These are phyloP conservation scores for Corythornis cristatus DNA, from an alignment of 2,113 vertebrate genomes.

Conservation along the genomic window DNA sequence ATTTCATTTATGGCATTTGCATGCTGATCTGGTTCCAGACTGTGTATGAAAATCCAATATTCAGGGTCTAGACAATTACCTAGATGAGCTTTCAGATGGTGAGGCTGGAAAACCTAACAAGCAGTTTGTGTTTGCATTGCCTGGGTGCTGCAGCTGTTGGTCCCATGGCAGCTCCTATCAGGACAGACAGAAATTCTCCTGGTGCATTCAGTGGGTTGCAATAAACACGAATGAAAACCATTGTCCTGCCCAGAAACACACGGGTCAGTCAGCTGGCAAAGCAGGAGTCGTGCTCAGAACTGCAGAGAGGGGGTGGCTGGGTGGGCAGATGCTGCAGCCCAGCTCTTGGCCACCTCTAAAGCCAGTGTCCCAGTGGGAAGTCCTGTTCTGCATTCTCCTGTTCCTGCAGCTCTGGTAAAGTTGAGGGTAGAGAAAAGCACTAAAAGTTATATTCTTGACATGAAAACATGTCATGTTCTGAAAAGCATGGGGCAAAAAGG, in stretches of 20 bases:
- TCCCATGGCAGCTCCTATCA: neutral
- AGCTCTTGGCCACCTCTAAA: neutral
- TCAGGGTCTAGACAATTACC: neutral
- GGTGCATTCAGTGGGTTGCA: neutral
- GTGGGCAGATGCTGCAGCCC: neutral
- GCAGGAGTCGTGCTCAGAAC: neutral
- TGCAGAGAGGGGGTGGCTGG: neutral
- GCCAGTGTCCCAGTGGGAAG: accelerated
- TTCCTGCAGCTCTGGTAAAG: neutral
- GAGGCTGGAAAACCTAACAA: neutral
- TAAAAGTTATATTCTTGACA: neutral
- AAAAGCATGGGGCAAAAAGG: neutral
- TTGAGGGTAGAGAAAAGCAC: neutral
- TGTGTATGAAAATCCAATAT: neutral
- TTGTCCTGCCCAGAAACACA: neutral
- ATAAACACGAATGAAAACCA: neutral
- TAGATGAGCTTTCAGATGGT: neutral
- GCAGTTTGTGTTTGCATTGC: neutral
- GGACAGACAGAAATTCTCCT: neutral
- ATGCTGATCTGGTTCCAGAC: neutral
- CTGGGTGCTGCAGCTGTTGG: neutral
- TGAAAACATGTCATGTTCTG: accelerated
- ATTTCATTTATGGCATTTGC: neutral
- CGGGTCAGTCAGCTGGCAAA: neutral
- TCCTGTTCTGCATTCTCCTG: accelerated